Percentiles rank a stretch among this genome's conserved stretches.
Evolutionary conservation across 1,140 invertebrate genomes (phyloP).

Genomic region (Teleogryllus occipitalis): DNA sequence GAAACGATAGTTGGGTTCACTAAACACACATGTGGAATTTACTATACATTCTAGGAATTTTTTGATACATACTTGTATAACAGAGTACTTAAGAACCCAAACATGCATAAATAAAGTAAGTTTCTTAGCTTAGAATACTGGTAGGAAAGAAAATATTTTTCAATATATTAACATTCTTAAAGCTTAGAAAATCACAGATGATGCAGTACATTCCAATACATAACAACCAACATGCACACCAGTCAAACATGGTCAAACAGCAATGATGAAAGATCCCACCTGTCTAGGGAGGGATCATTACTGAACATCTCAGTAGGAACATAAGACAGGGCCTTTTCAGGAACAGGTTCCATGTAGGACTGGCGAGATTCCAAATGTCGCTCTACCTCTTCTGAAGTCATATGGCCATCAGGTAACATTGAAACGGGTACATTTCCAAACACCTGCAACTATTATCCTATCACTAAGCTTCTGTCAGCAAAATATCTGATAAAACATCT

Average conservation of each 20-base stretch:
- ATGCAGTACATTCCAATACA: background rate
- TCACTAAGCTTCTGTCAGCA: background rate
- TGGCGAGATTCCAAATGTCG: conserved; percentile 79
- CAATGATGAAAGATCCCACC: conserved; percentile 37
- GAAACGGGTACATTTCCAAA: conserved; percentile 23
- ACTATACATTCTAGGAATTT: background rate
- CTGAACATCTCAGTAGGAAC: conserved; percentile 89
- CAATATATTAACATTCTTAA: background rate
- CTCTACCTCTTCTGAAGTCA: conserved; percentile 87
- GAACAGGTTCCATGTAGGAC: conserved; percentile 68
- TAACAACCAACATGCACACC: background rate
- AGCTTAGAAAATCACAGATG: background rate
- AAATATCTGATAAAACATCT: background rate
- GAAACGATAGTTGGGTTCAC: no score
- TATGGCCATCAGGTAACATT: conserved; percentile 63
- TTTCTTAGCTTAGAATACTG: no score
- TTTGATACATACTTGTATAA: no score
- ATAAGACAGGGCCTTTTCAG: conserved; percentile 76
- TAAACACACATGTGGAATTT: no score
- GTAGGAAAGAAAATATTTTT: no score
- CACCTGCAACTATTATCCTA: conserved; percentile 16
- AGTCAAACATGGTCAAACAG: background rate
- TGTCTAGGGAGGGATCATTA: conserved; percentile 77
- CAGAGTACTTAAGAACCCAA: no score
- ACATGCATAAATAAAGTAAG: no score